Conservation (phyloP, 92 coral and sea anemone species). For the Pocillopora meandrina region DNA sequence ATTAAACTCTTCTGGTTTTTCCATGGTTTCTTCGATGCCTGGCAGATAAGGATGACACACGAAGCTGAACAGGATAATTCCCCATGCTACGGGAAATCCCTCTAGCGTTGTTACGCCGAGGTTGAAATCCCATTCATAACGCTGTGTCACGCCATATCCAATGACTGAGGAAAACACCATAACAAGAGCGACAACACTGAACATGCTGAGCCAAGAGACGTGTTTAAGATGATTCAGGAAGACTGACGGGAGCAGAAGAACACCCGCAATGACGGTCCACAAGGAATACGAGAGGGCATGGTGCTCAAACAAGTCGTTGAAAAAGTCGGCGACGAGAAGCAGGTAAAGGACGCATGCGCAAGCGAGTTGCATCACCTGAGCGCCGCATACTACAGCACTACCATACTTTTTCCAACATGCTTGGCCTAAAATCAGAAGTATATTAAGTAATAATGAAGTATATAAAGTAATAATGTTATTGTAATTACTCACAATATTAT, state of each 20-base stretch:
- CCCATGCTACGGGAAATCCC: constrained; percentile 98
- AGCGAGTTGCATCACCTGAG: constrained; percentile 90
- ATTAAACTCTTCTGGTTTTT: constrained; percentile 82
- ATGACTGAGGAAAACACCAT: constrained; percentile 83
- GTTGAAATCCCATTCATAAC: constrained; percentile 84
- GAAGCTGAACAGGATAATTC: constrained; percentile 92
- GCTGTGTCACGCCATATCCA: constrained; percentile 88
- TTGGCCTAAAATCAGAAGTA: constrained; percentile 65
- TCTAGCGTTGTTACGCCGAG: constrained; percentile 86
- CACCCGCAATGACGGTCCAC: constrained; percentile 92
- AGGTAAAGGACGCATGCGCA: constrained; percentile 99
- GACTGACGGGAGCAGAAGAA: constrained; percentile 83
- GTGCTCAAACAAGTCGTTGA: constrained; percentile 87
- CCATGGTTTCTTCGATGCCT: constrained; percentile 93
- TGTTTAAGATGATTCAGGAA: constrained; percentile 89
- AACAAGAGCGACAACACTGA: constrained; percentile 92
- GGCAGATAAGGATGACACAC: constrained; percentile 96
- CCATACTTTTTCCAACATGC: constrained; percentile 93
- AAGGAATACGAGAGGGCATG: constrained; percentile 71
- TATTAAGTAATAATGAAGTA: not conserved
- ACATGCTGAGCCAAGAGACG: constrained; percentile 98
- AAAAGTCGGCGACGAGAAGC: constrained; percentile 94
- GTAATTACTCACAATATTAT: no score
- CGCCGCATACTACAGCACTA: constrained; percentile 74
- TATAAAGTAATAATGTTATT: no score